Evolutionary conservation across 2,888 invertebrate genomes (phyloP), one percentile per base, ranked within the genome.

Genomic region (Cataglyphis cursor): DNA sequence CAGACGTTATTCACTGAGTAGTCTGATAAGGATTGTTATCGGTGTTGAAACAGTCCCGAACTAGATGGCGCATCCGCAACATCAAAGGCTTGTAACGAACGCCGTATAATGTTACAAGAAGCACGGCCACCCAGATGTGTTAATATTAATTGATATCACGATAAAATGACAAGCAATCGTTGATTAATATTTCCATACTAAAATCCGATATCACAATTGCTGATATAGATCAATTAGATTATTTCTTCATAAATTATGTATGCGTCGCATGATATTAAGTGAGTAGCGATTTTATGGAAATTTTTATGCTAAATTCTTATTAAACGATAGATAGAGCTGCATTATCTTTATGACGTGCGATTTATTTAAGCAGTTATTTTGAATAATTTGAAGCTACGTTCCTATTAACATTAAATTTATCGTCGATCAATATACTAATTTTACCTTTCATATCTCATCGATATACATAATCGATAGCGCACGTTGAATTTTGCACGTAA

Each of bases 391-490:
- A 18, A 8, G 6, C 12, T 51, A 12, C n/a, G 24, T 51, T 48
- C 35, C 8, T 2, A 54, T 72, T 76, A 54, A 54, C 28, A 28
- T 70, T 24, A 54, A 70, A 38, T 76, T 70, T 18, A 66, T 65
- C 38, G 44, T 21, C 38, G 10, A 57, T 70, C 44, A 21, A 21
- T 3, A 44, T 65, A 81, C 70, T 86, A 84, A 81, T 70, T 72
- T 81, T 78, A 82, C 74, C 28, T 54, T 68, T 86, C 72, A 61
- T 82, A 65, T 65, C 62, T 82, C 28, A 28, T 41, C 65, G 80
- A 80, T 62, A 76, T 31, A 28, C 28, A 78, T 6, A 31, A 78
- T 72, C 31, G 31, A 78, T 78, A 59, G 70, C 73, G 41, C n/a
- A 51, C 31, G 65, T 76, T 66, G 28, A 54, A 76, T 76, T 76